These are phyloP conservation scores for Laticauda laticaudata DNA, from an alignment of 2,113 vertebrate genomes.

Conservation along the genomic window DNA sequence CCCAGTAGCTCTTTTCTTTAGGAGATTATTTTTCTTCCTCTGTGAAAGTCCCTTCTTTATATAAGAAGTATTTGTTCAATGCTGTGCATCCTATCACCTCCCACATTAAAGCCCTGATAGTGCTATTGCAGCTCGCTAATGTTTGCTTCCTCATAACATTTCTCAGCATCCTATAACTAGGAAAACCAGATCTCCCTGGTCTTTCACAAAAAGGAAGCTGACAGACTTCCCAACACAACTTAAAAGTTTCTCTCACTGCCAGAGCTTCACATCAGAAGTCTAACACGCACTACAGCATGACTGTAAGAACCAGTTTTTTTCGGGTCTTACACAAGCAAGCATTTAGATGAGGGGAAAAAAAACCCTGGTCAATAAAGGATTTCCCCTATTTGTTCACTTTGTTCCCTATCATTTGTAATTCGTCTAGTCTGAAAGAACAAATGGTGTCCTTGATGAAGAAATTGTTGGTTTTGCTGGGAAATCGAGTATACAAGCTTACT, in stretches of 20 bases:
- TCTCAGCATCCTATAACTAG: neutral
- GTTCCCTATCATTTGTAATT: neutral
- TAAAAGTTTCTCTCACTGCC: neutral
- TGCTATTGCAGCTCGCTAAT: neutral
- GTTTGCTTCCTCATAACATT: neutral
- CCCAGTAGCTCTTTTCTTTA: neutral
- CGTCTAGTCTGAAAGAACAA: neutral
- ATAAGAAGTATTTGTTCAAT: neutral
- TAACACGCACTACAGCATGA: neutral
- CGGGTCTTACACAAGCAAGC: neutral
- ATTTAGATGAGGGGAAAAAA: neutral
- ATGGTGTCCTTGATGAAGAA: neutral
- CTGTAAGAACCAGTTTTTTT: neutral
- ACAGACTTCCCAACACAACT: neutral
- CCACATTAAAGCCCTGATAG: neutral
- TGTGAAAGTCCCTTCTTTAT: neutral
- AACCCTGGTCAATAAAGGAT: neutral
- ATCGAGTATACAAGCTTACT: rapidly evolving
- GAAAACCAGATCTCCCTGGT: neutral
- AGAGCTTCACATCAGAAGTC: neutral
- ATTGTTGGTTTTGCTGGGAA: neutral
- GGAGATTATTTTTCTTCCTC: neutral
- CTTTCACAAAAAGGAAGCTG: neutral
- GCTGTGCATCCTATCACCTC: neutral
- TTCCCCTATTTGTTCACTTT: neutral